phyloP scores from a whole-genome alignment of 2,113 vertebrate genomes.

The Lagenorhynchus albirostris region DNA sequence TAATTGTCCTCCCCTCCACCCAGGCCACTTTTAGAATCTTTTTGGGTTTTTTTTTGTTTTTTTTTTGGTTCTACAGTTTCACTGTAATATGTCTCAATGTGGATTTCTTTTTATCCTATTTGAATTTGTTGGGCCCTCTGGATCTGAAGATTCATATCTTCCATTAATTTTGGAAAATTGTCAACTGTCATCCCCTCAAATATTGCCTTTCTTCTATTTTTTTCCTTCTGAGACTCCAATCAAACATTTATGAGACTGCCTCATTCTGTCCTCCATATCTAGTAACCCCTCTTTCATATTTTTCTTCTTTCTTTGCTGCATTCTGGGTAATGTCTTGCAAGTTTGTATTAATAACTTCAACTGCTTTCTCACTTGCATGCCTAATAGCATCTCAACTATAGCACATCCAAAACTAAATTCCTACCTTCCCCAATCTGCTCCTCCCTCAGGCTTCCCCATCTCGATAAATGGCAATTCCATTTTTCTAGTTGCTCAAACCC shows the following conservation, averaged over 20 bases:
- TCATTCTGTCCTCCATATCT: neutral
- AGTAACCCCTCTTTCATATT: neutral
- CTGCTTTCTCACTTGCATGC: neutral
- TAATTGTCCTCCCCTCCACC: neutral
- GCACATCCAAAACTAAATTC: neutral
- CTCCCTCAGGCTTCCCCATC: neutral
- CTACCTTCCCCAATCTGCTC: neutral
- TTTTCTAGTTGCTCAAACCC: neutral
- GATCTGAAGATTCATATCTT: constrained; percentile 5
- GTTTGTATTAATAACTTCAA: neutral
- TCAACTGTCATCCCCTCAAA: neutral
- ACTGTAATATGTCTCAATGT: neutral
- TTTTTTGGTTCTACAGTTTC: neutral
- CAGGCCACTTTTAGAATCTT: neutral
- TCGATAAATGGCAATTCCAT: neutral
- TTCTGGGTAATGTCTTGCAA: neutral
- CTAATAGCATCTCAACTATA: neutral
- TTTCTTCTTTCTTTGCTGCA: neutral
- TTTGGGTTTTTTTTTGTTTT: neutral
- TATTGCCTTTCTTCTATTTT: neutral
- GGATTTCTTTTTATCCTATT: neutral
- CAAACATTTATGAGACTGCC: neutral
- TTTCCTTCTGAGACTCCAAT: too few relatives aligned
- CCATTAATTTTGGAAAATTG: constrained; percentile 22
- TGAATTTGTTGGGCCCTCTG: neutral